These are phyloP conservation scores for Saguinus imperator DNA, from an alignment of 2,113 vertebrate genomes.

Conservation along the genomic window DNA sequence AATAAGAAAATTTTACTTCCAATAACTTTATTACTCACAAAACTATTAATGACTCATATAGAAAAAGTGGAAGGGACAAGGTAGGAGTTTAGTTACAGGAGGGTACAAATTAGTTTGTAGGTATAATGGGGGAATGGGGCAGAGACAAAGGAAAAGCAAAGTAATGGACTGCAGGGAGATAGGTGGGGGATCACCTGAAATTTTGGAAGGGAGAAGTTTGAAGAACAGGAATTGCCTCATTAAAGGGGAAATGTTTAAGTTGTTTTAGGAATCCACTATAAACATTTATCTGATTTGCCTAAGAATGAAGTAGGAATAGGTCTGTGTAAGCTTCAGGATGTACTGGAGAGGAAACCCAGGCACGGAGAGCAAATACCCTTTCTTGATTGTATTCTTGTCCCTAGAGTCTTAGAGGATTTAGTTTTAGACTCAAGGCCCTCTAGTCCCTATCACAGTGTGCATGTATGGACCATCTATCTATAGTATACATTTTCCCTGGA, in stretches of 20 bases:
- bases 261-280: background rate
- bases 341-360: background rate
- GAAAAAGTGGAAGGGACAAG: background rate
- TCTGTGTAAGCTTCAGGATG: background rate
- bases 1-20: background rate
- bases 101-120: background rate
- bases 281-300: background rate
- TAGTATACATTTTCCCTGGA: background rate
- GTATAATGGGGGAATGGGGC: background rate
- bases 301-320: background rate
- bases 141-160: background rate
- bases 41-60: conserved; percentile 17
- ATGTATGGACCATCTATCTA: background rate
- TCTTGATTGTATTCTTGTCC: background rate
- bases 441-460: background rate
- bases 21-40: conserved; percentile 21
- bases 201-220: background rate
- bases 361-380: background rate
- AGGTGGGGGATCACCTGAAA: background rate
- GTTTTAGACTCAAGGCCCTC: background rate
- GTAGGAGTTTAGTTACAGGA: background rate
- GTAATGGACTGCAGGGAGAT: background rate
- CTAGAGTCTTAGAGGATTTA: conserved; percentile 16
- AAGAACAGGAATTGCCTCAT: background rate
- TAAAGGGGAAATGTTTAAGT: background rate